Conservation (phyloP, 2,797 vertebrate genomes). For the Hippocampus kuda region DNA sequence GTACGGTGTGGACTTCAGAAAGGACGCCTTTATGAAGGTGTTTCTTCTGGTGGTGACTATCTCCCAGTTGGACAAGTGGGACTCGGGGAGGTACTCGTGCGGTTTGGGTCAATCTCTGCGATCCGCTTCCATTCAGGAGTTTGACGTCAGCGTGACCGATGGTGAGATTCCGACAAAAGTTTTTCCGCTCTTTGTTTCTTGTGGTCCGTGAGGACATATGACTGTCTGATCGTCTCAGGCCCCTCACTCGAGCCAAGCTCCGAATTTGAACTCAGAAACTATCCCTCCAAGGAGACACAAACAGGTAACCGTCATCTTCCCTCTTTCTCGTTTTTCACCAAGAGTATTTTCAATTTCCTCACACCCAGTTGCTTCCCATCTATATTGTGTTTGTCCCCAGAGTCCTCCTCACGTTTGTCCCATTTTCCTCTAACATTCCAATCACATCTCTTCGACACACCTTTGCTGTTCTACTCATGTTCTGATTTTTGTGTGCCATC, state of each 20-base stretch:
- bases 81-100: background rate
- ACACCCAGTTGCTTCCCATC: background rate
- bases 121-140: background rate
- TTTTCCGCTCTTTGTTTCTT: background rate
- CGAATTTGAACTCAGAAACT: background rate
- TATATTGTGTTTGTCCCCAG: too few species aligned
- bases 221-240: background rate
- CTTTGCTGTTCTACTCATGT: too few species aligned
- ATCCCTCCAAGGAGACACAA: background rate
- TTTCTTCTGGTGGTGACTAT: background rate
- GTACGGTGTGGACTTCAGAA: background rate
- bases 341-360: background rate
- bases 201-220: too few species aligned
- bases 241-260: background rate
- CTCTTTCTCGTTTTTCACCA: background rate
- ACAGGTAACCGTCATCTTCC: background rate
- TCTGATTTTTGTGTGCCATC: too few species aligned
- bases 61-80: background rate
- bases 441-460: too few species aligned
- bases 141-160: background rate
- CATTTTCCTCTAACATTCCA: too few species aligned
- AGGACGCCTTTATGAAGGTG: background rate
- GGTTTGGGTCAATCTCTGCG: background rate
- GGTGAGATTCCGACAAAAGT: background rate
- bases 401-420: too few species aligned